Conservation (phyloP, 2,797 vertebrate genomes). For the Poeciliopsis turneri region DNA sequence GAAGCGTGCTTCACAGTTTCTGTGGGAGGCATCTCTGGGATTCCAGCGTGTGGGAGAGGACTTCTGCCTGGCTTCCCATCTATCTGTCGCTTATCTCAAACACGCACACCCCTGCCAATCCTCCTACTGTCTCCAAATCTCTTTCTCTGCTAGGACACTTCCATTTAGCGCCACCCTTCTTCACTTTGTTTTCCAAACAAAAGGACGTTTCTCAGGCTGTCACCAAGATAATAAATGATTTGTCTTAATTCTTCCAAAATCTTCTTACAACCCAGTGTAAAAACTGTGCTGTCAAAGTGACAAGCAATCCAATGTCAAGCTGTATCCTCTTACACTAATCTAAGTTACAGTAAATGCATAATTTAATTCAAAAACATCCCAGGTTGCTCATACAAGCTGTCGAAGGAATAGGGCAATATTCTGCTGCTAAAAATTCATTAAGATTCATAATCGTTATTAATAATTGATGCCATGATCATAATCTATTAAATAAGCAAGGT, state of each 20-base stretch:
- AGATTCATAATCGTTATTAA: constrained; percentile 51
- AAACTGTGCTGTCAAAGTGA: constrained; percentile 27
- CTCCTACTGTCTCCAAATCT: constrained; percentile 53
- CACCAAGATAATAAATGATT: constrained; percentile 60
- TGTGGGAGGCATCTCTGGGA: constrained; percentile 65
- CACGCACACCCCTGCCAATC: constrained; percentile 66
- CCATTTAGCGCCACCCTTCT: constrained; percentile 55
- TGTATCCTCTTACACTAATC: constrained; percentile 19
- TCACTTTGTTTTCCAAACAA: constrained; percentile 71
- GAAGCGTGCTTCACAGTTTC: constrained; percentile 61
- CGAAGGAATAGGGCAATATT: constrained; percentile 24
- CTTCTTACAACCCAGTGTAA: constrained; percentile 40
- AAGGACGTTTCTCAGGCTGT: constrained; percentile 65
- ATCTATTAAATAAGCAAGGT: constrained; percentile 34
- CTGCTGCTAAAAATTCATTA: constrained; percentile 29
- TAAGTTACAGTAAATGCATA: constrained; percentile 20
- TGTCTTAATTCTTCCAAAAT: constrained; percentile 53
- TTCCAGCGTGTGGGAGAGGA: constrained; percentile 66
- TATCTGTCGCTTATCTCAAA: constrained; percentile 75
- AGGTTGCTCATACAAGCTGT: constrained; percentile 20
- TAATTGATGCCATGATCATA: constrained; percentile 50
- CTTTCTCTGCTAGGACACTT: constrained; percentile 50
- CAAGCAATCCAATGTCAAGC: constrained; percentile 22
- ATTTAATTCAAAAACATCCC: constrained; percentile 19
- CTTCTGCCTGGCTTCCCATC: constrained; percentile 61